These are phyloP conservation scores for Rhinogobius similis DNA, from an alignment of 2,113 vertebrate genomes.

Conservation along the genomic window DNA sequence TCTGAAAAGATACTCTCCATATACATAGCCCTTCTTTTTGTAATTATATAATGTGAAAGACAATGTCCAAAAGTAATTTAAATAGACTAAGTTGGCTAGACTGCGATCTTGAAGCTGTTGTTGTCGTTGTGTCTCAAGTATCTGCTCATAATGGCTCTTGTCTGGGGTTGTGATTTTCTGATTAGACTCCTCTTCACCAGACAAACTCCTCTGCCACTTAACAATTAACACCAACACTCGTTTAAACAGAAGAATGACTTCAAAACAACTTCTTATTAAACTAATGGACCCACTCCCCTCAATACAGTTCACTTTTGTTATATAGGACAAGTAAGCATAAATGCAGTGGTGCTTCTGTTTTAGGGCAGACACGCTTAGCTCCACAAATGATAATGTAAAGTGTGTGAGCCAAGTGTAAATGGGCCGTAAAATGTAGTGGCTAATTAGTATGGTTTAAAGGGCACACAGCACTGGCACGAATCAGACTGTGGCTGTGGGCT, in stretches of 20 bases:
- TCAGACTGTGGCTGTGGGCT: slow-evolving; percentile 30
- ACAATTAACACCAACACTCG: slow-evolving; percentile 67
- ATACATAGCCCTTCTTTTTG: background rate
- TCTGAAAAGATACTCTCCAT: background rate
- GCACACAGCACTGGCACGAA: slow-evolving; percentile 46
- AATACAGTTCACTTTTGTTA: slow-evolving; percentile 38
- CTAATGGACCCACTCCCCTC: slow-evolving; percentile 50
- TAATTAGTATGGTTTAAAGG: slow-evolving; percentile 73
- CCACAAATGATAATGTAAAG: slow-evolving; percentile 55
- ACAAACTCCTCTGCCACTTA: slow-evolving; percentile 55
- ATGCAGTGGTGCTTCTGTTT: slow-evolving; percentile 27
- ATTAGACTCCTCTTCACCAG: slow-evolving; percentile 59
- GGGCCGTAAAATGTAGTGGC: slow-evolving; percentile 69
- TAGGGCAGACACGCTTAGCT: slow-evolving; percentile 48
- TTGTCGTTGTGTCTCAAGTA: slow-evolving; percentile 71
- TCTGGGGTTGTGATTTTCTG: slow-evolving; percentile 65
- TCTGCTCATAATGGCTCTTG: slow-evolving; percentile 64
- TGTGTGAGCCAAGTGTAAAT: slow-evolving; percentile 69
- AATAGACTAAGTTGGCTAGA: background rate
- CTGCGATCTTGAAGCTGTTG: slow-evolving; percentile 13
- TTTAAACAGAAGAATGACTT: slow-evolving; percentile 53
- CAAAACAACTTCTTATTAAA: slow-evolving; percentile 34
- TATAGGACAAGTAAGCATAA: slow-evolving; percentile 53
- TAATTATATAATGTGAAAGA: background rate
- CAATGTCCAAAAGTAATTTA: background rate